These are phyloP conservation scores for Proctacanthus coquilletti DNA, from an alignment of 1,140 invertebrate genomes.

Conservation along the genomic window DNA sequence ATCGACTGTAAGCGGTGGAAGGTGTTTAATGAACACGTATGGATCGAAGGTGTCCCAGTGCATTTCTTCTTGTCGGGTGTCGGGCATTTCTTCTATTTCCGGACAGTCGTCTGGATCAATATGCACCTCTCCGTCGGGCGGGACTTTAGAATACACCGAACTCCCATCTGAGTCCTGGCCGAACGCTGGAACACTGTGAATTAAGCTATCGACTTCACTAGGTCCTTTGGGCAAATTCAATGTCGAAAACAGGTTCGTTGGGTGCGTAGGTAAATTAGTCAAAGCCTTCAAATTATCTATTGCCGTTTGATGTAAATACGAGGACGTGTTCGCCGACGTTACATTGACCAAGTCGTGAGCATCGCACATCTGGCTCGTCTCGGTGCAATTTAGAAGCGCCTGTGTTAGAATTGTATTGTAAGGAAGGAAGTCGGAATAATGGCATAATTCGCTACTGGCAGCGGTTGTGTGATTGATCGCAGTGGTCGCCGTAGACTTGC, in stretches of 20 bases:
- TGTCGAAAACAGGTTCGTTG: slow-evolving; percentile 30
- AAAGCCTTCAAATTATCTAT: slow-evolving; percentile 33
- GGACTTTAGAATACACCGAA: slow-evolving; percentile 6
- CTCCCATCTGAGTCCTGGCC: not conserved
- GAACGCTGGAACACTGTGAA: not conserved
- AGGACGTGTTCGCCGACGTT: not conserved
- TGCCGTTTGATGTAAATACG: slow-evolving; percentile 15
- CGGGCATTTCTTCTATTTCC: slow-evolving; percentile 36
- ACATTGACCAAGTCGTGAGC: not conserved
- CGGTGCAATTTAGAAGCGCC: slow-evolving; percentile 4
- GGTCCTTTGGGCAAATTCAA: slow-evolving; percentile 28
- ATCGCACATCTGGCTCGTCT: not conserved
- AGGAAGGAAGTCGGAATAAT: slow-evolving; percentile 4
- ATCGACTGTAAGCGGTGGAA: slow-evolving; percentile 77
- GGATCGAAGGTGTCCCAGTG: slow-evolving; percentile 75
- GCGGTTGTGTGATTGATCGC: not conserved
- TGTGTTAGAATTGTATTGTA: slow-evolving; percentile 7
- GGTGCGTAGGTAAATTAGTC: slow-evolving; percentile 28
- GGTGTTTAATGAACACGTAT: slow-evolving; percentile 78
- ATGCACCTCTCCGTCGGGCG: slow-evolving; percentile 24
- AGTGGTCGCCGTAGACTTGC: not conserved
- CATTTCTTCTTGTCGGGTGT: slow-evolving; percentile 34
- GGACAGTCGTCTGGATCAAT: slow-evolving; percentile 33
- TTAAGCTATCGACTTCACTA: slow-evolving; percentile 6
- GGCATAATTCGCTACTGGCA: slow-evolving; percentile 1